Conservation (phyloP, 2,888 invertebrate genomes). For the Cataglyphis altisquamis region DNA sequence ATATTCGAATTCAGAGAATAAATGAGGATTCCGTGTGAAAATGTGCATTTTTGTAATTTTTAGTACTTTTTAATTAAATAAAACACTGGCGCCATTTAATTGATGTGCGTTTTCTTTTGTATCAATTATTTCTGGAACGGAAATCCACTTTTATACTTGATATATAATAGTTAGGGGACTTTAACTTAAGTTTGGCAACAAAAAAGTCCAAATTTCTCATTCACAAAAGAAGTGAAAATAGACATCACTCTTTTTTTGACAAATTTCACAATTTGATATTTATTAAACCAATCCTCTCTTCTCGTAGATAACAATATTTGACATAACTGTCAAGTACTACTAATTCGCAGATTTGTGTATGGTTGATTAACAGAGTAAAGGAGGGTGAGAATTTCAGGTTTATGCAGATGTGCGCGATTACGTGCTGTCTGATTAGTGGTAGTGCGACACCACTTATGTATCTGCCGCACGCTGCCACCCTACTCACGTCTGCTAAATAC, state of each 20-base stretch:
- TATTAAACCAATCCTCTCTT: background rate
- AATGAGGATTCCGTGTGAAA: no score
- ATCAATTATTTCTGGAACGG: no score
- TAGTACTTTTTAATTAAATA: no score
- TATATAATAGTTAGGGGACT: no score
- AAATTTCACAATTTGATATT: background rate
- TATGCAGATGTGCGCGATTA: constrained; percentile 78
- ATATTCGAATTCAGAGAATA: no score
- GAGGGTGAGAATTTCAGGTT: constrained; percentile 69
- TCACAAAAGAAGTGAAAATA: no score
- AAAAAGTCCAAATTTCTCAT: no score
- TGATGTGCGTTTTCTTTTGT: no score
- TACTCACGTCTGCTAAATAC: constrained; percentile 26
- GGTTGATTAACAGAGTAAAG: background rate
- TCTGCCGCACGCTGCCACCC: background rate
- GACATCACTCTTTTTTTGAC: background rate
- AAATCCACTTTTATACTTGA: no score
- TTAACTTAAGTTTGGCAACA: no score
- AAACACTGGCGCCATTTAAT: no score
- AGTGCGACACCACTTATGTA: constrained; percentile 58
- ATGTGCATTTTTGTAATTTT: no score
- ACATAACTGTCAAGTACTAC: constrained; percentile 20
- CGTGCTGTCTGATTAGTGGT: constrained; percentile 69
- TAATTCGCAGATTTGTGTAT: constrained; percentile 27
- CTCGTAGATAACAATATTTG: background rate